A percentile compares a stretch with the other conserved stretches of the same genome.
These are phyloP conservation scores for Eugnorisma glareosa DNA, from an alignment of 2,888 invertebrate species.

Conservation along the genomic window DNA sequence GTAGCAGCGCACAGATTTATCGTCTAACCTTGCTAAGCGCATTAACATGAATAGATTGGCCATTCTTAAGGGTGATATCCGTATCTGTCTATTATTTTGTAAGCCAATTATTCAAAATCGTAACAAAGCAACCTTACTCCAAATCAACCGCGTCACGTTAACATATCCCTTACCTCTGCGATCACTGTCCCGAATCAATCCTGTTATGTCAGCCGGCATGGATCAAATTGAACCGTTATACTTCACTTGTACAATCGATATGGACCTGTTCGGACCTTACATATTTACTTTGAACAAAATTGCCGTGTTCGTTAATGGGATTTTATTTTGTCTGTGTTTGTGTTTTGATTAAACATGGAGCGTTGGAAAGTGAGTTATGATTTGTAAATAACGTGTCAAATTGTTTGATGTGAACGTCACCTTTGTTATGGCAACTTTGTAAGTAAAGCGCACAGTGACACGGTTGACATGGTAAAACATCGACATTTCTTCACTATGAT, in stretches of 20 bases:
- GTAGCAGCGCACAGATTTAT: background rate
- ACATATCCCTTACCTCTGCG: slow-evolving; percentile 24
- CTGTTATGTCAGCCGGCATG: slow-evolving; percentile 57
- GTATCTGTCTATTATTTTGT: background rate
- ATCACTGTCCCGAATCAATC: slow-evolving; percentile 41
- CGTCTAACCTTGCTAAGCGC: background rate
- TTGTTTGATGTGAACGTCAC: background rate
- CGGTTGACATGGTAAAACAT: background rate
- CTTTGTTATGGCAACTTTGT: background rate
- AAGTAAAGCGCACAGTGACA: background rate
- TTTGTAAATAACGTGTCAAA: slow-evolving; percentile 3
- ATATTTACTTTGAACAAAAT: slow-evolving; percentile 52
- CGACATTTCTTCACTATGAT: background rate
- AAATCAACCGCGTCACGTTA: background rate
- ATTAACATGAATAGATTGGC: background rate
- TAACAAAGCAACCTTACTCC: background rate
- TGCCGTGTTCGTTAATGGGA: slow-evolving; percentile 41
- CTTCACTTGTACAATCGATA: slow-evolving; percentile 33
- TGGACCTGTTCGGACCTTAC: slow-evolving; percentile 16
- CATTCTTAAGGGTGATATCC: background rate
- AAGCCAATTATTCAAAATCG: background rate
- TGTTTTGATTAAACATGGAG: slow-evolving; percentile 16
- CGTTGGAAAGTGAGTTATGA: background rate
- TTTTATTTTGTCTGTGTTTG: slow-evolving; percentile 29
- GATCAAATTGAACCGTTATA: slow-evolving; percentile 47